phyloP scores from a whole-genome alignment of 2,888 invertebrate species.

The Bhutanitis thaidina region DNA sequence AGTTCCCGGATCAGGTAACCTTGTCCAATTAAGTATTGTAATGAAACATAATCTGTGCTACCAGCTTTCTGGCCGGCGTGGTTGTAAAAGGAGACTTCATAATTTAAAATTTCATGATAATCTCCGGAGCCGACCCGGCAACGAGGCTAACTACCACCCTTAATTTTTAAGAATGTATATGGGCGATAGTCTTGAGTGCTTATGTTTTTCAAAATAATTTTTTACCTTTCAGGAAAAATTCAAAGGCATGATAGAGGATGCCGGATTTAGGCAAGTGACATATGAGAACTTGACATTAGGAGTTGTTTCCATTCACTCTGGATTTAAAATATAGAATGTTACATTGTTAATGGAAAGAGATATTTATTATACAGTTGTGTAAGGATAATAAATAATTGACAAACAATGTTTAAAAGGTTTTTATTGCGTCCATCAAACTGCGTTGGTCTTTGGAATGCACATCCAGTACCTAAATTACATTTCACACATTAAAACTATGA shows the following conservation, averaged over 20 bases:
- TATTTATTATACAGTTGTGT: not conserved
- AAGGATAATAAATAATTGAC: conserved; percentile 25
- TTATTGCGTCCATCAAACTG: conserved; percentile 74
- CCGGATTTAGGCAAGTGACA: conserved; percentile 92
- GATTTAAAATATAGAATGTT: conserved; percentile 87
- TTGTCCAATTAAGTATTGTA: too few species aligned
- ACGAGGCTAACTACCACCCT: too few species aligned
- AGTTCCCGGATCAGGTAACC: conserved; percentile 95
- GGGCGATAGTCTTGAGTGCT: too few species aligned
- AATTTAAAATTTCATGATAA: too few species aligned
- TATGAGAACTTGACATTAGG: conserved; percentile 96
- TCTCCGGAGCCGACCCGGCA: too few species aligned
- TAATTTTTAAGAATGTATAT: too few species aligned
- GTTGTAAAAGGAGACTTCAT: too few species aligned
- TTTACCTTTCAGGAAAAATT: conserved; percentile 84
- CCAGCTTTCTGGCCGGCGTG: too few species aligned
- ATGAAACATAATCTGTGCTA: too few species aligned
- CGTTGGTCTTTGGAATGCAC: conserved; percentile 76
- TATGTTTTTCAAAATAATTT: too few species aligned
- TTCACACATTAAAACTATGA: conserved; percentile 49
- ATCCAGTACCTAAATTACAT: conserved; percentile 64
- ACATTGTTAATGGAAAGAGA: not conserved
- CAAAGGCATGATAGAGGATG: conserved; percentile 90
- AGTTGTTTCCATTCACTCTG: conserved; percentile 96
- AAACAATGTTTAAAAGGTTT: conserved; percentile 36